These are phyloP conservation scores for Eupsilia transversa DNA, from an alignment of 2,888 invertebrate genomes.

Conservation along the genomic window DNA sequence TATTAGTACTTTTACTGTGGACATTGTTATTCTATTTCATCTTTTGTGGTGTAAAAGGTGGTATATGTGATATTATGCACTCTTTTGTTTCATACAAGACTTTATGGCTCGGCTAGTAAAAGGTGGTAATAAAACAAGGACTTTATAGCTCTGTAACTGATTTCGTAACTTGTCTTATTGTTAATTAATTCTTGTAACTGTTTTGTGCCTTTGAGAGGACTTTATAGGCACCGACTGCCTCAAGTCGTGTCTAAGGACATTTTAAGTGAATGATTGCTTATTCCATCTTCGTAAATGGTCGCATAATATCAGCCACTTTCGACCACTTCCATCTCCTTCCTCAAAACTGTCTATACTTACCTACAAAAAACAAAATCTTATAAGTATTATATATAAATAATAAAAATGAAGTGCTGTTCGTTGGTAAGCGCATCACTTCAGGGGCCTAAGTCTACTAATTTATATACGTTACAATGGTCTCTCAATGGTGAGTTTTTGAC, in stretches of 20 bases:
- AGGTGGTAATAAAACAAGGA: slow-evolving; percentile 38
- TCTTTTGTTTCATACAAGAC: slow-evolving; percentile 39
- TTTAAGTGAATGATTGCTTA: slow-evolving; percentile 24
- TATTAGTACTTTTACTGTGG: too few species aligned
- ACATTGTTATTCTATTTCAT: slow-evolving; percentile 25
- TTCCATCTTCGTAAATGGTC: slow-evolving; percentile 17
- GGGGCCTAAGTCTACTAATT: too few species aligned
- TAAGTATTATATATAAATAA: neutral
- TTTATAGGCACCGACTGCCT: slow-evolving; percentile 37
- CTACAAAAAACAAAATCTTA: too few species aligned
- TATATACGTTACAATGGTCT: too few species aligned
- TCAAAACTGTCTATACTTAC: neutral
- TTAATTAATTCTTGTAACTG: slow-evolving; percentile 48
- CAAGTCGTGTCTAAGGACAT: slow-evolving; percentile 14
- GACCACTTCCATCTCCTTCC: neutral
- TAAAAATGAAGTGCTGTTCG: neutral
- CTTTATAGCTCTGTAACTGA: slow-evolving; percentile 53
- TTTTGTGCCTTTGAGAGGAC: slow-evolving; percentile 29
- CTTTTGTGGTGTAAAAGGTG: neutral
- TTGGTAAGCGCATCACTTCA: neutral
- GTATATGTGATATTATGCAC: slow-evolving; percentile 15
- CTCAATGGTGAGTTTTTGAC: too few species aligned
- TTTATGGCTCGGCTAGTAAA: slow-evolving; percentile 44
- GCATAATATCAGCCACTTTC: slow-evolving; percentile 16
- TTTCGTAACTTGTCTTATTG: slow-evolving; percentile 49